A percentile compares a stretch with the other conserved stretches of the same genome.
Evolutionary conservation across 2,797 vertebrate genomes (phyloP).

Genomic region (Etheostoma perlongum): DNA sequence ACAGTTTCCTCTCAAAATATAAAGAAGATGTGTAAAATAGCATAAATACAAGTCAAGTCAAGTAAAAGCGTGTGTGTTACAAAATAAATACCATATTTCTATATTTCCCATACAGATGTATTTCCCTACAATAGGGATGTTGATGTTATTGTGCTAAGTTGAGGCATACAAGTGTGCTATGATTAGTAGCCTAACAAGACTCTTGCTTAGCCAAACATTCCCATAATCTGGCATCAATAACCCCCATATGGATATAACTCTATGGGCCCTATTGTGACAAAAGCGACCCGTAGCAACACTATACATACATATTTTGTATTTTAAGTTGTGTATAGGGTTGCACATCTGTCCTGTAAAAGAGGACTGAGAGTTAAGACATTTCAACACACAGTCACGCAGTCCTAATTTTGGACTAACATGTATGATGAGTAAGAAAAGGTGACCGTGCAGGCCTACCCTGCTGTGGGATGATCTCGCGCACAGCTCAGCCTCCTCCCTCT

Average conservation of each 20-base stretch:
- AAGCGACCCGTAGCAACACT: neutral
- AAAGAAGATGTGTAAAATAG: neutral
- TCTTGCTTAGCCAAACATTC: conserved; percentile 12
- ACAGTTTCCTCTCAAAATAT: neutral
- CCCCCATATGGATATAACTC: conserved; percentile 39
- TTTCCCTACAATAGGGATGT: neutral
- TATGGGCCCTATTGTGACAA: conserved; percentile 14
- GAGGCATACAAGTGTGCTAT: neutral
- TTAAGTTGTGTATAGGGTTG: neutral
- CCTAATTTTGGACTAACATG: too few relatives aligned
- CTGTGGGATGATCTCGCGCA: conserved; percentile 24
- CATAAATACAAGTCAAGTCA: neutral
- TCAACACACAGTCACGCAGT: neutral
- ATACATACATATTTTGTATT: neutral
- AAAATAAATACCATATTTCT: neutral
- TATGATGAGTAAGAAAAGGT: too few relatives aligned
- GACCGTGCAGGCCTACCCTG: conserved; percentile 13
- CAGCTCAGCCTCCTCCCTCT: conserved; percentile 61
- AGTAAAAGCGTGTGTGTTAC: neutral
- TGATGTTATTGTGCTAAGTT: neutral
- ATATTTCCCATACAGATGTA: neutral
- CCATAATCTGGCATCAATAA: conserved; percentile 36
- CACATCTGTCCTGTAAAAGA: neutral
- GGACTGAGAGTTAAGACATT: neutral
- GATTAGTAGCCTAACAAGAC: neutral